Evolutionary conservation across 2,888 invertebrate species (phyloP).

Genomic region (Ctena decussata): DNA sequence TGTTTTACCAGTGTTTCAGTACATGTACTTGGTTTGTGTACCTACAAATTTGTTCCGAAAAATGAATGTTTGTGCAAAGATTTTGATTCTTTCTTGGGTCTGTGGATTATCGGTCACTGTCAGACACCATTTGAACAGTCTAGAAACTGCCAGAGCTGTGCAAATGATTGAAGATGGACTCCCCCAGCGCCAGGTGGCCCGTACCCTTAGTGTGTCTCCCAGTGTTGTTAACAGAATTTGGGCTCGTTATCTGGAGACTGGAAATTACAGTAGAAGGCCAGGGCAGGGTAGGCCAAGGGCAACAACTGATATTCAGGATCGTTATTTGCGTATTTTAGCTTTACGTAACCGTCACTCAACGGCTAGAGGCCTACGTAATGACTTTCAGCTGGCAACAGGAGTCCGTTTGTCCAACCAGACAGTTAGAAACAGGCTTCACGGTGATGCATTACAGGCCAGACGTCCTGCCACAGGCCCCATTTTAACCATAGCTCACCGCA

Average conservation of each 20-base stretch:
- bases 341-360: slow-evolving; percentile 2
- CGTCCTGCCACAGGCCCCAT: not conserved
- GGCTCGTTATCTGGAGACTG: slow-evolving; percentile 14
- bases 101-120: not conserved
- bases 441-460: slow-evolving; percentile 6
- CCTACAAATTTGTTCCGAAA: not conserved
- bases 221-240: not conserved
- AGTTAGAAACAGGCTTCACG: not conserved
- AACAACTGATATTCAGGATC: slow-evolving; percentile 4
- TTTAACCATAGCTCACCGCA: not conserved
- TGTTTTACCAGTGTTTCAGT: not conserved
- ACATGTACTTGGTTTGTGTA: not conserved
- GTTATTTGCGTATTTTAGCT: not conserved
- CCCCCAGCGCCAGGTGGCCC: slow-evolving; percentile 1
- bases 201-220: not conserved
- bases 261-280: slow-evolving; percentile 12
- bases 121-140: not conserved
- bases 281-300: not conserved
- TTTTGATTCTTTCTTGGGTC: not conserved
- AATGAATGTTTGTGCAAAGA: not conserved
- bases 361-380: not conserved
- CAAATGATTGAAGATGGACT: slow-evolving; percentile 14
- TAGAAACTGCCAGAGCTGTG: not conserved
- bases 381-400: slow-evolving; percentile 12
- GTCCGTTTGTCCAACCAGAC: not conserved